Conservation (phyloP, 2,113 vertebrate species). For the Balaenoptera acutorostrata region DNA sequence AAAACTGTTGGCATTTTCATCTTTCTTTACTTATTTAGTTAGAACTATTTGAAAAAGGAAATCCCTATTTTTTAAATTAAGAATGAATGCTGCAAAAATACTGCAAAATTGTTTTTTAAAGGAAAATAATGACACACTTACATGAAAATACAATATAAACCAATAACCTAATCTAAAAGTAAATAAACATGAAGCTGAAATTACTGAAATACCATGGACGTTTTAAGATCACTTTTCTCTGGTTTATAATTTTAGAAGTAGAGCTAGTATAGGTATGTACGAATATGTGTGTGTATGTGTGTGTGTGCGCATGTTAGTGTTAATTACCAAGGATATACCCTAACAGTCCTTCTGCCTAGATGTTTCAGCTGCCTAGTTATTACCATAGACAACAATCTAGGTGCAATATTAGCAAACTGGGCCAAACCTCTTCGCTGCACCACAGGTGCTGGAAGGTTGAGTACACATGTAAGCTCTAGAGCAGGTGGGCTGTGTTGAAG, state of each 20-base stretch:
- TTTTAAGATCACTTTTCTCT: neutral
- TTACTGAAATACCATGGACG: neutral
- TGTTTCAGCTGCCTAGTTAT: neutral
- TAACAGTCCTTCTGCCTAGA: neutral
- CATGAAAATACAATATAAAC: neutral
- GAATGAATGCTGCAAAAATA: neutral
- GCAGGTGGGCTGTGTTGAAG: slow-evolving; percentile 81
- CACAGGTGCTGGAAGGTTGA: neutral
- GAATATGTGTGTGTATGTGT: neutral
- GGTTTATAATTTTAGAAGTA: neutral
- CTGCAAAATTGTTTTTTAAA: neutral
- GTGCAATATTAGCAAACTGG: slow-evolving; percentile 24
- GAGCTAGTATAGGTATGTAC: neutral
- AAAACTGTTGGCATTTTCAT: neutral
- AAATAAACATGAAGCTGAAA: neutral
- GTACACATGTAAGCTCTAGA: neutral
- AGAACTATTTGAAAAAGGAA: neutral
- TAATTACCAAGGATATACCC: neutral
- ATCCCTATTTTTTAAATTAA: neutral
- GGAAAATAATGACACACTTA: neutral
- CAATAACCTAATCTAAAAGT: neutral
- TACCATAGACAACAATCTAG: neutral
- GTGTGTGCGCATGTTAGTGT: neutral
- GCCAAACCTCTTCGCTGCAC: slow-evolving; percentile 11
- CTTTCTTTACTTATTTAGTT: neutral